These are phyloP conservation scores for Paramormyrops hopkinsi DNA, from an alignment of 2,797 vertebrate species.

Conservation along the genomic window DNA sequence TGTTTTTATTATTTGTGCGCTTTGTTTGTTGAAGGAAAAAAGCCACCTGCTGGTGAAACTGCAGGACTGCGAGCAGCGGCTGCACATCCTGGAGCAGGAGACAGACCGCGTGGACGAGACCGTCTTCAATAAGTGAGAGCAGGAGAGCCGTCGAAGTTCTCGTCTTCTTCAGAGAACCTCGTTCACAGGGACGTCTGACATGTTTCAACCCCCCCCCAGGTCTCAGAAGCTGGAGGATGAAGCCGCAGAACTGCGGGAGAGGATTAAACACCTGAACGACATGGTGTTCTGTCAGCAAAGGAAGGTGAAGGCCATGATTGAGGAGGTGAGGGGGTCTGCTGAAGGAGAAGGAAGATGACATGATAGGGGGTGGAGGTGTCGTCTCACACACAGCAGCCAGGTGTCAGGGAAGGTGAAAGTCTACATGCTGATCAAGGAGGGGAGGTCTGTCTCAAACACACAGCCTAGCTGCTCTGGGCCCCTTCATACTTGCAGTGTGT, in stretches of 20 bases:
- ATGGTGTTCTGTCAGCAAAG: slow-evolving; percentile 98
- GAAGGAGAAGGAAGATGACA: slow-evolving; percentile 78
- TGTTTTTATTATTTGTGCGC: background rate
- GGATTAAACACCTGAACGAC: slow-evolving; percentile 92
- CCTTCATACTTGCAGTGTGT: background rate
- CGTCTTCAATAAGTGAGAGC: slow-evolving; percentile 50
- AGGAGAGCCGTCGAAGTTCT: background rate
- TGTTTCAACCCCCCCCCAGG: slow-evolving; percentile 47
- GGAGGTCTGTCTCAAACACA: background rate
- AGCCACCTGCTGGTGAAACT: slow-evolving; percentile 76
- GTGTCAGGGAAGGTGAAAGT: background rate
- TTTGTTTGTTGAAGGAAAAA: slow-evolving; percentile 69
- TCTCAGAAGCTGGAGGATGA: slow-evolving; percentile 73
- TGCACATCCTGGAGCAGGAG: slow-evolving; percentile 57
- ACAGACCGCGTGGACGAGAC: slow-evolving; percentile 52
- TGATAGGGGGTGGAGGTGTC: background rate
- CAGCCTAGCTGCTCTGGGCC: background rate
- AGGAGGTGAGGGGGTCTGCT: slow-evolving; percentile 71
- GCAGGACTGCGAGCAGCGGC: slow-evolving; percentile 70
- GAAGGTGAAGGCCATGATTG: slow-evolving; percentile 96
- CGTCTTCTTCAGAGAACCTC: background rate
- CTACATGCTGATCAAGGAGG: background rate
- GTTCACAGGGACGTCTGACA: background rate
- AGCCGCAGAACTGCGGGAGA: slow-evolving; percentile 72
- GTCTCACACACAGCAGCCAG: background rate